These are phyloP conservation scores for Amphipyra berbera DNA, from an alignment of 2,888 invertebrate species.

Conservation along the genomic window DNA sequence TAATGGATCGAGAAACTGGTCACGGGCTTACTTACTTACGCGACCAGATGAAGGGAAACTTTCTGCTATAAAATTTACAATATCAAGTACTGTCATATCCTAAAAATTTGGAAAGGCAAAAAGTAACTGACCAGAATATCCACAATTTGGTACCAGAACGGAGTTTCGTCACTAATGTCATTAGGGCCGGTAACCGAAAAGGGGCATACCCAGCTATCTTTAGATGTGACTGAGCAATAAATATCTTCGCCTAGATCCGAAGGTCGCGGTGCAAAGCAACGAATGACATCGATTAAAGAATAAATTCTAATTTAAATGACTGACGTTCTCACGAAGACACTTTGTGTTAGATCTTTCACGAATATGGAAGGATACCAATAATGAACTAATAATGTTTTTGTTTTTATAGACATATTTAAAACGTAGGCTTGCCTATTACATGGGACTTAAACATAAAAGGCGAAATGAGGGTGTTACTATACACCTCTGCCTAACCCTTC, in stretches of 20 bases:
- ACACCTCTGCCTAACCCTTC: too few relatives aligned
- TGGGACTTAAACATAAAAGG: too few relatives aligned
- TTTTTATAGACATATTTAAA: too few relatives aligned
- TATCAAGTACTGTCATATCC: neutral
- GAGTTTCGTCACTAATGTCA: conserved; percentile 1
- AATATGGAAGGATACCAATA: too few relatives aligned
- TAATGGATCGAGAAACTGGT: conserved; percentile 25
- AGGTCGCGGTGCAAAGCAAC: conserved; percentile 22
- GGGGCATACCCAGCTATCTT: conserved; percentile 23
- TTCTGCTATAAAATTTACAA: neutral
- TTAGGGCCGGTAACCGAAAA: conserved; percentile 20
- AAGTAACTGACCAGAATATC: neutral
- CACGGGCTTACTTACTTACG: neutral
- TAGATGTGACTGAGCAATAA: conserved; percentile 34
- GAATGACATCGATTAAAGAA: conserved; percentile 2
- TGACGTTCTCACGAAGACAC: neutral
- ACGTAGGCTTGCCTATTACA: too few relatives aligned
- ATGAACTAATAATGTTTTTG: too few relatives aligned
- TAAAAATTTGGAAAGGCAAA: neutral
- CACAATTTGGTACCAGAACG: neutral
- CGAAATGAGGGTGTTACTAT: too few relatives aligned
- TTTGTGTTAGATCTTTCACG: too few relatives aligned
- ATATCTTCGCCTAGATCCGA: conserved; percentile 32
- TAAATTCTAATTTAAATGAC: neutral
- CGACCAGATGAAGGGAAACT: neutral